Percentiles rank a stretch among this genome's conserved stretches.
These are phyloP conservation scores for Poecilobothrus nobilitatus DNA, from an alignment of 2,888 invertebrate genomes.

Conservation along the genomic window DNA sequence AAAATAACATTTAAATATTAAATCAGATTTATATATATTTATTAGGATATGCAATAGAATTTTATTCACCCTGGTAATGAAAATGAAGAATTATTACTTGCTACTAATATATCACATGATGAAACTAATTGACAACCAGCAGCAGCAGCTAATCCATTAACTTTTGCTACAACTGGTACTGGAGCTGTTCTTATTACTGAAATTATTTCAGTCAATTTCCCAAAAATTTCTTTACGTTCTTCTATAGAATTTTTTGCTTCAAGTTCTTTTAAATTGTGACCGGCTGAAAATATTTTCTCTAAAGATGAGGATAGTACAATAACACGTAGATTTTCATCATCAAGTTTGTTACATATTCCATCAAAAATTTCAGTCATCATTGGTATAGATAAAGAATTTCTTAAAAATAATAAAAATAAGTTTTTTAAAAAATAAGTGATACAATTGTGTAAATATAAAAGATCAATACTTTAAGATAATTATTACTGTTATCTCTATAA, in stretches of 20 bases:
- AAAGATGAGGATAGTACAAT: conserved; percentile 60
- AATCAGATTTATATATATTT: not conserved
- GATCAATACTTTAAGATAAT: conserved; percentile 18
- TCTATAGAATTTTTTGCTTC: conserved; percentile 43
- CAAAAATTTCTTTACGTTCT: conserved; percentile 65
- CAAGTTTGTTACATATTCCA: conserved; percentile 52
- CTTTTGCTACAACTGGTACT: conserved; percentile 67
- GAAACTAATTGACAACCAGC: conserved; percentile 93
- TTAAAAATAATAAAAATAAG: conserved; percentile 30
- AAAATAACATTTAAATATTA: not conserved
- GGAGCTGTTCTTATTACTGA: conserved; percentile 64
- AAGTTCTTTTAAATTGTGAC: conserved; percentile 91
- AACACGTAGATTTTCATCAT: conserved; percentile 57
- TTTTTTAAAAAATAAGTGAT: not conserved
- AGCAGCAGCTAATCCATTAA: conserved; percentile 52
- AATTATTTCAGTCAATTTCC: conserved; percentile 69
- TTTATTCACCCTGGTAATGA: conserved; percentile 47
- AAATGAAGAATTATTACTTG: conserved; percentile 73
- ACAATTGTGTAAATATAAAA: not conserved
- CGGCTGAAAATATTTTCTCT: conserved; percentile 79
- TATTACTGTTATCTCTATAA: too few species aligned
- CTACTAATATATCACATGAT: conserved; percentile 85
- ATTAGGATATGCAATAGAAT: not conserved
- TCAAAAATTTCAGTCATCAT: conserved; percentile 67
- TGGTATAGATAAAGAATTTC: conserved; percentile 74